Base-by-base conservation (phyloP, 2,888 invertebrate species). In the Diarsia brunnea region DNA sequence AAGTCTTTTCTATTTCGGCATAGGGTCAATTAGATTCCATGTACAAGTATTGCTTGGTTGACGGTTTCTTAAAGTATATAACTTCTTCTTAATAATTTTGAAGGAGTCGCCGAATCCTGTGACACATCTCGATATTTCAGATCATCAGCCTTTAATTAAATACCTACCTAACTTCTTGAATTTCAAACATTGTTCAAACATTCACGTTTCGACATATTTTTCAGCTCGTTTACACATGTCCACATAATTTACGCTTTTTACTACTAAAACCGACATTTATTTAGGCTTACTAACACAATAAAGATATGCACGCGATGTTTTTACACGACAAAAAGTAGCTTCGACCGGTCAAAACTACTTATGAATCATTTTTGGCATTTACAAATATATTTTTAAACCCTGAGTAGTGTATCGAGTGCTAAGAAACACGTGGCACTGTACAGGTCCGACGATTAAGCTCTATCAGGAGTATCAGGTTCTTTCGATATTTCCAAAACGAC, bases 281-380 rank as follows among this genome's bases (percentile, higher is more conserved):
- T 84, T 74, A 58, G 72, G 67, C 61, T 72, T 68, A 67, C 53
- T 58, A 49, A 72, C 45, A 79, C 24, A 71, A 51, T 70, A 70
- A 75, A 72, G 49, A 69, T 73, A 65, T 43, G 16, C 77, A 84
- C 81, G 84, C 73, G 72, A 82, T 73, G 53, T 77, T 70, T 69
- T 31, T 61, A 61, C 49, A 70, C 38, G 63, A 51, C 67, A 67
- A 70, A 69, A 83, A 68, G 31, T n/a, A 8, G 47, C 63, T 69
- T 38, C 65, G 69, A 76, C 64, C 51, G 43, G 31, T 31, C 47
- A 63, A 49, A 65, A 68, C 63, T 69, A 67, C 69, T 14, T 63
- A n/a, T 60, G 64, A 76, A 77, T 77, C 65, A 77, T 73, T 76
- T n/a, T 66, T 70, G 66, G 66, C 66, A 82, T 79, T 75, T 55